phyloP scores from a whole-genome alignment of 2,888 invertebrate species.

The Crepidodera aurea region DNA sequence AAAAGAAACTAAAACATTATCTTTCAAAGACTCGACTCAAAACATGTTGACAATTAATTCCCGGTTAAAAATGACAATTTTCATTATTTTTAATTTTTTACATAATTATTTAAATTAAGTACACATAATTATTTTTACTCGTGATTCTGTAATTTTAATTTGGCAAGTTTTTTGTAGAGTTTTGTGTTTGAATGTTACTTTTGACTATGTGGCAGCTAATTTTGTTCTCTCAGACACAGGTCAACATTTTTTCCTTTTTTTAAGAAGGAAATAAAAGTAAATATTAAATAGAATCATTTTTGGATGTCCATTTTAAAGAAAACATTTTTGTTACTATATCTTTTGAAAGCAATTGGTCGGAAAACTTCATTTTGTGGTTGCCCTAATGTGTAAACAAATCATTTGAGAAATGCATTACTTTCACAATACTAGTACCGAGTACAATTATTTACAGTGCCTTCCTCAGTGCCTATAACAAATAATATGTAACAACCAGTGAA shows the following conservation, averaged over 20 bases:
- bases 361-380: slow-evolving; percentile 22
- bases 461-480: slow-evolving; percentile 49
- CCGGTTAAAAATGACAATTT: neutral
- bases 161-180: slow-evolving; percentile 1
- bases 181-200: neutral
- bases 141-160: too few species aligned
- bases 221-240: neutral
- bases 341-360: slow-evolving; percentile 18
- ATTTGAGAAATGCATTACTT: neutral
- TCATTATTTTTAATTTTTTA: too few species aligned
- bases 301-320: neutral
- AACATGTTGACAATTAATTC: neutral
- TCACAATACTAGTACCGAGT: too few species aligned
- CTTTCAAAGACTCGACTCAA: too few species aligned
- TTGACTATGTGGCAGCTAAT: slow-evolving; percentile 12
- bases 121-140: too few species aligned
- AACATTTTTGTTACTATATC: neutral
- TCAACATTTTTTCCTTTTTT: neutral
- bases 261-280: too few species aligned
- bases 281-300: too few species aligned
- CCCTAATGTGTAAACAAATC: slow-evolving; percentile 4
- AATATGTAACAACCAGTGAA: slow-evolving; percentile 25
- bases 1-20: slow-evolving; percentile 12
- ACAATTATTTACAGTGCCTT: slow-evolving; percentile 53
- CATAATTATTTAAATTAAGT: too few species aligned